These are phyloP conservation scores for Drosophila ohnishii DNA, from an alignment of 1,140 invertebrate genomes.

Conservation along the genomic window DNA sequence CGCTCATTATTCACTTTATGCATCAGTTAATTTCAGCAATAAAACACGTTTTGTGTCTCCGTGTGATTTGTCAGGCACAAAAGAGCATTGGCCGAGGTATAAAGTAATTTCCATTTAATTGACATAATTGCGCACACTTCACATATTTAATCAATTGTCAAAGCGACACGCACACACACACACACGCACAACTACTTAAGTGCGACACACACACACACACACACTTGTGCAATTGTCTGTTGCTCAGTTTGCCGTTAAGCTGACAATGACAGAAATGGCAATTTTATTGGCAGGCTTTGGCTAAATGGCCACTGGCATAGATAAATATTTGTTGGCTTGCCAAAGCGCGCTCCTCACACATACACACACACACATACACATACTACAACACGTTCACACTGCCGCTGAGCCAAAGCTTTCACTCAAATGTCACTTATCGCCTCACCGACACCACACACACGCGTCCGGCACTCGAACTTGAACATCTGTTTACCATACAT, in stretches of 20 bases:
- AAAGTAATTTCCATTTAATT: conserved; percentile 82
- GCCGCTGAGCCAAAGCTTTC: conserved; percentile 64
- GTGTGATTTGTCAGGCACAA: conserved; percentile 50
- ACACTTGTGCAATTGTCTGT: conserved; percentile 51
- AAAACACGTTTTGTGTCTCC: conserved; percentile 22
- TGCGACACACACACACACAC: conserved; percentile 25
- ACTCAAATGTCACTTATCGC: conserved; percentile 77
- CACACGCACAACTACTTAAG: conserved; percentile 26
- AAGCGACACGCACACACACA: conserved; percentile 45
- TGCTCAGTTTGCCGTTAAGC: conserved; percentile 78
- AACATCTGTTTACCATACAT: conserved; percentile 71
- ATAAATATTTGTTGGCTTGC: conserved; percentile 80
- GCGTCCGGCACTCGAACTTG: conserved; percentile 41
- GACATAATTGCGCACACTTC: conserved; percentile 80
- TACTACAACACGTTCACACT: conserved; percentile 49
- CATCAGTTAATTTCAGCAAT: conserved; percentile 46
- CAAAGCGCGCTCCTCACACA: conserved; percentile 51
- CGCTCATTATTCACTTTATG: conserved; percentile 63
- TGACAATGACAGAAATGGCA: conserved; percentile 78
- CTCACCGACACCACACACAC: conserved; percentile 52
- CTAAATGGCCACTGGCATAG: conserved; percentile 79
- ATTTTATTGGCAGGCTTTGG: conserved; percentile 76
- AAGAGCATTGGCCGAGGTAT: conserved; percentile 58
- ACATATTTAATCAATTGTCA: conserved; percentile 81
- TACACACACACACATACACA: conserved; percentile 5